Conservation (phyloP, 2,797 vertebrate genomes). For the Artibeus jamaicensis region DNA sequence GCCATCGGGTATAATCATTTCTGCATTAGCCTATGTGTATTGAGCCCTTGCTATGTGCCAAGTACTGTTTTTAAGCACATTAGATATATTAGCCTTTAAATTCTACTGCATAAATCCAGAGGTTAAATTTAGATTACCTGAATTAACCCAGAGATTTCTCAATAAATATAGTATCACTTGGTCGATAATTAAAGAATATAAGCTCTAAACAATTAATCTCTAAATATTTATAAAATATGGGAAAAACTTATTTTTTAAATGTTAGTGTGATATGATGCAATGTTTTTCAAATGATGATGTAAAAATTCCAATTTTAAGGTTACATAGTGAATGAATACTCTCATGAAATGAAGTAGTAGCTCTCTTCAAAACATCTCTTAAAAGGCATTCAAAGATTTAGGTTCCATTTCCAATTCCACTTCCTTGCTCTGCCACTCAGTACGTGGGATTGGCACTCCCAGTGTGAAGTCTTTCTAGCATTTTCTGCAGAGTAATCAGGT, state of each 20-base stretch:
- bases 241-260: not conserved
- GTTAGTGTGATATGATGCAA: not conserved
- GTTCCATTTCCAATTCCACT: not conserved
- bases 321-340: not conserved
- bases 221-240: not conserved
- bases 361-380: not conserved
- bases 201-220: not conserved
- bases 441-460: not conserved
- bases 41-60: not conserved
- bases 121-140: not conserved
- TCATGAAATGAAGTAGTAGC: not conserved
- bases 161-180: not conserved
- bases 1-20: not conserved
- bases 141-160: not conserved
- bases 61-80: not conserved
- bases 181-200: not conserved
- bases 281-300: not conserved
- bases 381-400: not conserved
- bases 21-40: not conserved
- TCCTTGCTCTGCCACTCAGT: not conserved
- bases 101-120: not conserved
- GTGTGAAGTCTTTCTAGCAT: not conserved
- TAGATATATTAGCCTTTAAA: not conserved
- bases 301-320: not conserved
- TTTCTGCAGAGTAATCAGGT: not conserved